Evolutionary conservation across 35 echinoderm and acorn worm species (phyloP).

Genomic region (Lytechinus variegatus): DNA sequence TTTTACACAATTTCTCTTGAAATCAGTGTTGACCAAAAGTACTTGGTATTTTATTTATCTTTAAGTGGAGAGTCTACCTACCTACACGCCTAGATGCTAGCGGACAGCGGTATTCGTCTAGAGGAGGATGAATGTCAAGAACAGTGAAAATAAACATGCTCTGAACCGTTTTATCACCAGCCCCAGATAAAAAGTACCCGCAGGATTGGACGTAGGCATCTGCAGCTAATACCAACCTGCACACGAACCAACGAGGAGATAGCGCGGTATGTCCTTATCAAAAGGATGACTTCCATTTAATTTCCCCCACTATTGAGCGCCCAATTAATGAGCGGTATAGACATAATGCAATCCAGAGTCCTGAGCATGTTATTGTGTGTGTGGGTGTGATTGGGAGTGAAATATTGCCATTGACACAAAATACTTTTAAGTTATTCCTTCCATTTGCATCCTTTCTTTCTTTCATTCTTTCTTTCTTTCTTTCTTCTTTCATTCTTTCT

Average conservation of each 20-base stretch:
- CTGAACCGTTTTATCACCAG: not conserved
- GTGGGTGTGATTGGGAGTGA: not conserved
- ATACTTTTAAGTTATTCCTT: too few relatives aligned
- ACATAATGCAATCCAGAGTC: not conserved
- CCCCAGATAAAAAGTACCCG: not conserved
- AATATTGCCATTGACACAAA: too few relatives aligned
- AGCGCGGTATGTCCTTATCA: slow-evolving; percentile 18
- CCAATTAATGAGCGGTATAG: slow-evolving; percentile 14
- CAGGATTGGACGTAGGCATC: not conserved
- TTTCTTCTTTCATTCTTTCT: too few relatives aligned
- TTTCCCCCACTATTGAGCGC: not conserved
- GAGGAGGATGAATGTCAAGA: not conserved
- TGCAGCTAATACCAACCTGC: not conserved
- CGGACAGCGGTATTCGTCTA: not conserved
- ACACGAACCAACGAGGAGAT: not conserved
- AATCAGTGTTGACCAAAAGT: too few relatives aligned
- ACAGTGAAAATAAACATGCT: slow-evolving; percentile 5
- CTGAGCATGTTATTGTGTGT: not conserved
- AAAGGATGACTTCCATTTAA: slow-evolving; percentile 49
- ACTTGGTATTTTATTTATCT: too few relatives aligned
- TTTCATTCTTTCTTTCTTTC: too few relatives aligned
- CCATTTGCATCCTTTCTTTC: too few relatives aligned
- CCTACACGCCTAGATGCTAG: not conserved
- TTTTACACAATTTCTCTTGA: too few relatives aligned
- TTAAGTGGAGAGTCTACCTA: not conserved